These are phyloP conservation scores for Sycophaga agraensis DNA, from an alignment of 1,140 invertebrate species.

Conservation along the genomic window DNA sequence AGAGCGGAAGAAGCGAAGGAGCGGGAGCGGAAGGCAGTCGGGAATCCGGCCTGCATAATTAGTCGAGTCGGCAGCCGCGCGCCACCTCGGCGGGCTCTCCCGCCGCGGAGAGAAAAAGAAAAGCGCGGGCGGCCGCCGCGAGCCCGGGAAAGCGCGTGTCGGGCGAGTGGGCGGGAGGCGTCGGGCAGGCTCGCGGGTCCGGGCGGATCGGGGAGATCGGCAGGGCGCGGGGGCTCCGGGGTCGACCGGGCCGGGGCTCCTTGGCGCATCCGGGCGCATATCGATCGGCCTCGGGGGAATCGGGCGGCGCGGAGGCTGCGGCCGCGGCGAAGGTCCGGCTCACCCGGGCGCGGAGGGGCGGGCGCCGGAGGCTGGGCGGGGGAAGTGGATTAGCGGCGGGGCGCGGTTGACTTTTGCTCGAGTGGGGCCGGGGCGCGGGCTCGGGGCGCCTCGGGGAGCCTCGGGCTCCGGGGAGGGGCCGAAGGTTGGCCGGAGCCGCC, in stretches of 20 bases:
- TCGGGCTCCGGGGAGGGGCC: neutral
- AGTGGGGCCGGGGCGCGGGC: neutral
- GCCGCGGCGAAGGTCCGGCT: too few species aligned
- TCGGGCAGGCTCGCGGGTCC: too few species aligned
- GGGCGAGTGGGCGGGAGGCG: neutral
- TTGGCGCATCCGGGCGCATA: too few species aligned
- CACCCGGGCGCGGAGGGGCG: too few species aligned
- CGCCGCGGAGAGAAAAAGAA: too few species aligned
- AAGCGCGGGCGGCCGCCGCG: neutral
- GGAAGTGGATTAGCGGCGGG: too few species aligned
- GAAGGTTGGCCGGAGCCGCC: neutral
- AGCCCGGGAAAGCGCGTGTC: neutral
- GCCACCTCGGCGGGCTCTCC: too few species aligned
- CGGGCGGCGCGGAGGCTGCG: too few species aligned
- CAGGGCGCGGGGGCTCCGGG: neutral
- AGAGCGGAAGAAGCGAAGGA: constrained; percentile 20
- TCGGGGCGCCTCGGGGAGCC: neutral
- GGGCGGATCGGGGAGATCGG: constrained; percentile 4
- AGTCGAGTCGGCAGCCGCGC: too few species aligned
- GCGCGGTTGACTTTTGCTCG: too few species aligned
- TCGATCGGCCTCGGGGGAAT: too few species aligned
- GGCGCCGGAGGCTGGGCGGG: neutral
- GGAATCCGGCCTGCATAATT: neutral
- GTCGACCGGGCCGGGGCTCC: too few species aligned
- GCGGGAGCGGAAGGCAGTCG: constrained; percentile 18